These are phyloP conservation scores for Trinorchestia longiramus DNA, from an alignment of 1,140 invertebrate genomes.

Conservation along the genomic window DNA sequence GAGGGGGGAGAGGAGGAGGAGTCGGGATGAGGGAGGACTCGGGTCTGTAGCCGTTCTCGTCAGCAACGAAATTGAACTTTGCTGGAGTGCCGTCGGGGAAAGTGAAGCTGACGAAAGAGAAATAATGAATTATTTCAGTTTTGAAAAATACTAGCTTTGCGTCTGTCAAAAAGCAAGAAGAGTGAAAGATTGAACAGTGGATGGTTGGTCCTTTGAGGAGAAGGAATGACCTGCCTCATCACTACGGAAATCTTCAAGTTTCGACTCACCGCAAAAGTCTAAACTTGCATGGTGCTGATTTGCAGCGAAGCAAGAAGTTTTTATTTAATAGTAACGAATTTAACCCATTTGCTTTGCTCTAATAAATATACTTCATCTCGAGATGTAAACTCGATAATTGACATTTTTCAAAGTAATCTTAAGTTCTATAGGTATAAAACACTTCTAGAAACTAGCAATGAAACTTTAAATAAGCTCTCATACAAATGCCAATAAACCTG, in stretches of 20 bases:
- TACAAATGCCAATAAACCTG: not conserved
- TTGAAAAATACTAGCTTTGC: not conserved
- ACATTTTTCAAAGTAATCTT: not conserved
- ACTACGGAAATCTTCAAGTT: no score
- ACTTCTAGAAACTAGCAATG: no score
- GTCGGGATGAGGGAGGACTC: conserved; percentile 49
- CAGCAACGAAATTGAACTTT: conserved; percentile 46
- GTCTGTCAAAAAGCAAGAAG: not conserved
- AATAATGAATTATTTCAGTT: not conserved
- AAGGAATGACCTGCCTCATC: no score
- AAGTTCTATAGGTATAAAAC: not conserved
- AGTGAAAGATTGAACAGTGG: not conserved
- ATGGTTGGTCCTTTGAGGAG: no score
- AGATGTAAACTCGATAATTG: not conserved
- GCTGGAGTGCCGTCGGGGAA: conserved; percentile 55
- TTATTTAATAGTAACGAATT: not conserved
- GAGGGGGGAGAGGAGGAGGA: conserved; percentile 44
- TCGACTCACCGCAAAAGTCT: not conserved
- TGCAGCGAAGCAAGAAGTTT: not conserved
- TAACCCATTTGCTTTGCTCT: not conserved
- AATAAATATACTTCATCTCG: no score
- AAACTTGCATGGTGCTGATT: not conserved
- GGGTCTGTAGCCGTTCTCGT: conserved; percentile 55
- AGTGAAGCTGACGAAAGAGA: conserved; percentile 36
- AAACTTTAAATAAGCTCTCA: not conserved